A percentile compares a stretch with the other conserved stretches of the same genome.
Evolutionary conservation across 2,797 vertebrate genomes (phyloP).

Genomic region (Rhodeus uyekii): DNA sequence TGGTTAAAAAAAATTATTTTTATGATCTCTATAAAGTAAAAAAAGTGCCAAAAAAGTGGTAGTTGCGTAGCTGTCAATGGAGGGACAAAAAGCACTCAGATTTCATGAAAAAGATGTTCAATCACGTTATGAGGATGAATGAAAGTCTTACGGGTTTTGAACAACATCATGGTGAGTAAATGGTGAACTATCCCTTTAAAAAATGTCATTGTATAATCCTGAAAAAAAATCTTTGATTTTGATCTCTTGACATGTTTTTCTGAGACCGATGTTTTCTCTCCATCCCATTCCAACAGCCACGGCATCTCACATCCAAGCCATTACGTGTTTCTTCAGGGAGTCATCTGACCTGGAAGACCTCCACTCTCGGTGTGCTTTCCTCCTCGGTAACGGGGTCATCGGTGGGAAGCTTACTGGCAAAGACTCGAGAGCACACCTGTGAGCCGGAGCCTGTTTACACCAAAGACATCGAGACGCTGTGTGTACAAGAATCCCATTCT

Average conservation of each 20-base stretch:
- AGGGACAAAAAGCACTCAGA: too few relatives aligned
- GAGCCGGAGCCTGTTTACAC: slow-evolving; percentile 63
- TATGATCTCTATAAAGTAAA: too few relatives aligned
- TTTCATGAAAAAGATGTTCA: too few relatives aligned
- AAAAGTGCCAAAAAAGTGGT: too few relatives aligned
- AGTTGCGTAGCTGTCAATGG: too few relatives aligned
- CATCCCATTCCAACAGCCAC: neutral
- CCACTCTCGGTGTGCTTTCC: slow-evolving; percentile 63
- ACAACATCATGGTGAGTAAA: too few relatives aligned
- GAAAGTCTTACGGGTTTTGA: too few relatives aligned
- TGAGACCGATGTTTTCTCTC: neutral
- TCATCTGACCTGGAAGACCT: slow-evolving; percentile 52
- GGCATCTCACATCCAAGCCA: slow-evolving; percentile 38
- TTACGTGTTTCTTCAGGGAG: slow-evolving; percentile 32
- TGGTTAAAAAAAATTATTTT: too few relatives aligned
- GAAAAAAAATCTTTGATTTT: neutral
- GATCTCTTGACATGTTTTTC: neutral
- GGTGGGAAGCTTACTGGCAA: slow-evolving; percentile 64
- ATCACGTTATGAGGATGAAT: too few relatives aligned
- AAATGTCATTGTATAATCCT: neutral
- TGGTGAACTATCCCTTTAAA: neutral
- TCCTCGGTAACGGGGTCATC: slow-evolving; percentile 58
- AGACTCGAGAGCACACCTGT: slow-evolving; percentile 59
- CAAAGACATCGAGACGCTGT: slow-evolving; percentile 46
- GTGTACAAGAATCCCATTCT: slow-evolving; percentile 56